These are phyloP conservation scores for Tachyglossus aculeatus DNA, from an alignment of 2,797 vertebrate species.

Conservation along the genomic window DNA sequence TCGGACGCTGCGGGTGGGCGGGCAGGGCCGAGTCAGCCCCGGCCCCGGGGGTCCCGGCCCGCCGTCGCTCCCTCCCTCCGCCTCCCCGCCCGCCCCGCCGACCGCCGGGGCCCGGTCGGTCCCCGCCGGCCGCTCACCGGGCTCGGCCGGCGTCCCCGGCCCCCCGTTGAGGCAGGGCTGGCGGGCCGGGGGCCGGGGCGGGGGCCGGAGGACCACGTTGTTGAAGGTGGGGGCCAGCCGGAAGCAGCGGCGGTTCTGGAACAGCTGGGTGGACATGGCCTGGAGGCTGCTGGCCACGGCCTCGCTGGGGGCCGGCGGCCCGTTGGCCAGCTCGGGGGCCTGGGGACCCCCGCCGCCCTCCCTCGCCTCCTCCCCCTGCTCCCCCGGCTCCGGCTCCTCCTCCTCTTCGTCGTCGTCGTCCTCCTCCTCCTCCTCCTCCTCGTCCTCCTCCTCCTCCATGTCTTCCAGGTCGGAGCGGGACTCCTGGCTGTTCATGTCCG, in stretches of 20 bases:
- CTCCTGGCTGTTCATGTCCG: constrained; percentile 98
- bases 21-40: not conserved
- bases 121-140: constrained; percentile 55
- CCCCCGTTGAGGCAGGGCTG: constrained; percentile 71
- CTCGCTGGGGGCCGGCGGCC: constrained; percentile 72
- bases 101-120: not conserved
- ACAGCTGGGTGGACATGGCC: constrained; percentile 96
- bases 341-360: constrained; percentile 63
- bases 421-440: too few relatives aligned
- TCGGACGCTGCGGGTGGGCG: constrained; percentile 68
- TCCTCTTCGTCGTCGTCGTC: constrained; percentile 14
- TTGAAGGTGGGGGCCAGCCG: constrained; percentile 95
- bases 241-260: constrained; percentile 96
- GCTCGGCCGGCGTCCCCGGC: constrained; percentile 66
- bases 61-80: not conserved
- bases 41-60: not conserved
- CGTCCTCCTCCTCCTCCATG: constrained; percentile 84
- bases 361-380: constrained; percentile 38
- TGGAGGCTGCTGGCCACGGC: constrained; percentile 95
- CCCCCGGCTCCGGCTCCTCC: constrained; percentile 23
- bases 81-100: fast-evolving
- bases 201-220: constrained; percentile 87
- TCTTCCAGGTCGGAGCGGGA: constrained; percentile 96
- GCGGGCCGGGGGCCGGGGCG: constrained; percentile 47
- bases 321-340: constrained; percentile 67